These are phyloP conservation scores for Anthophora plumipes DNA, from an alignment of 2,888 invertebrate genomes.

Conservation along the genomic window DNA sequence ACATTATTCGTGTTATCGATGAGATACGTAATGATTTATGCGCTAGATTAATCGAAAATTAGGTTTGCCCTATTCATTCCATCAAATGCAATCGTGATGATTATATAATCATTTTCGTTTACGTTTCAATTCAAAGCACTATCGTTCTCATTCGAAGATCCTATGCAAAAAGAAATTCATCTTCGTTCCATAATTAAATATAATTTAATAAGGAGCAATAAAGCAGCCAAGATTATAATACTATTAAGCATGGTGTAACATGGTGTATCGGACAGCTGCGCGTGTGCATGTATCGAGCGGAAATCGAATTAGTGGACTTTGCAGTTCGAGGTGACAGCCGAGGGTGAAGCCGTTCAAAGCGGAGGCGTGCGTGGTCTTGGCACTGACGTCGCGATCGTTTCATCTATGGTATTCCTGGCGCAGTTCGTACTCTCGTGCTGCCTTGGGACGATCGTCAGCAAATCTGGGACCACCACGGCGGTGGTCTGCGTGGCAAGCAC, in stretches of 20 bases:
- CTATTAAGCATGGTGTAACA: background rate
- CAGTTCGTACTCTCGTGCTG: constrained; percentile 95
- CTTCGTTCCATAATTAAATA: background rate
- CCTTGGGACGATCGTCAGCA: constrained; percentile 93
- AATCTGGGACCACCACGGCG: constrained; percentile 93
- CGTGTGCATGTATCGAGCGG: background rate
- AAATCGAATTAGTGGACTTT: constrained; percentile 69
- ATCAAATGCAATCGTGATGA: no score
- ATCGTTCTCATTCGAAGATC: no score
- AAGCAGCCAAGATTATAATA: background rate
- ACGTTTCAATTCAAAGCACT: no score
- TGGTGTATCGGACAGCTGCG: background rate
- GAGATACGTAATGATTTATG: no score
- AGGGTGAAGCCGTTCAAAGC: constrained; percentile 86
- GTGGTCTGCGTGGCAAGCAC: constrained; percentile 94
- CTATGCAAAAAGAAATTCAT: no score
- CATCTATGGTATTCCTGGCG: constrained; percentile 98
- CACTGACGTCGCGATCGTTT: constrained; percentile 97
- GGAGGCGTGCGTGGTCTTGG: constrained; percentile 94
- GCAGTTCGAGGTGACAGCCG: constrained; percentile 87
- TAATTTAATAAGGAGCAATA: constrained; percentile 14
- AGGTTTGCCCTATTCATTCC: no score
- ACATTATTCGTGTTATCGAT: no score
- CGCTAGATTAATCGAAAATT: no score
- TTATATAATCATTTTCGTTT: no score